Evolutionary conservation across 2,113 vertebrate genomes (phyloP).

Genomic region (Eira barbara): DNA sequence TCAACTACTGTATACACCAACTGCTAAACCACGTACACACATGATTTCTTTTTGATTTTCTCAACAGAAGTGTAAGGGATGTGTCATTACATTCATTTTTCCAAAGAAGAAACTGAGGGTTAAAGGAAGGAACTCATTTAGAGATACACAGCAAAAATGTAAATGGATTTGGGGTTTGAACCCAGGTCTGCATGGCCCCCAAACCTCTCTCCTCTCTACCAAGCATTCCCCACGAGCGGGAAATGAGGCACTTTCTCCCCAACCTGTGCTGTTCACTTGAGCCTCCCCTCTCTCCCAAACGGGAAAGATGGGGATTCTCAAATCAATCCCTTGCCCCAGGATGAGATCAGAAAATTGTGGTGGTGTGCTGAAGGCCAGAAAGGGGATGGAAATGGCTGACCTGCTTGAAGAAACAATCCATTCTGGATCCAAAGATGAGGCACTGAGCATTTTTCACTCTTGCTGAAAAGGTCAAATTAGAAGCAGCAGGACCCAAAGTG

Average conservation of each 20-base stretch:
- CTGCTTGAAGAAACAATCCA: slow-evolving; percentile 34
- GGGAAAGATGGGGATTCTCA: not conserved
- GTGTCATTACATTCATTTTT: not conserved
- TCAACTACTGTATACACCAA: not conserved
- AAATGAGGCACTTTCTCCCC: not conserved
- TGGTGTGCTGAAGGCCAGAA: not conserved
- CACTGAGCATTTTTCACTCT: slow-evolving; percentile 28
- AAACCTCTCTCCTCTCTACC: not conserved
- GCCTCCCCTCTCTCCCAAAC: not conserved
- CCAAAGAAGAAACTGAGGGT: not conserved
- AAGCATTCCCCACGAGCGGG: not conserved
- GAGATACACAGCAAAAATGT: not conserved
- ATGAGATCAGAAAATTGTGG: not conserved
- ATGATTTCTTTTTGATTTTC: not conserved
- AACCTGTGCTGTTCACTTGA: not conserved
- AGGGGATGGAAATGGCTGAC: not conserved
- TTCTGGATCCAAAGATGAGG: not conserved
- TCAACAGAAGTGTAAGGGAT: not conserved
- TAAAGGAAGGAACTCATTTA: not conserved
- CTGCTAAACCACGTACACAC: not conserved
- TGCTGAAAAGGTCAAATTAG: slow-evolving; percentile 52
- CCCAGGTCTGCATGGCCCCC: not conserved
- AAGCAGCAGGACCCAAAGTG: slow-evolving; percentile 12
- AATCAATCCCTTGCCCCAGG: not conserved
- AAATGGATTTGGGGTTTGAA: not conserved